Base-by-base conservation (phyloP, 2,888 invertebrate species). In the Drosophila melanosoma region DNA sequence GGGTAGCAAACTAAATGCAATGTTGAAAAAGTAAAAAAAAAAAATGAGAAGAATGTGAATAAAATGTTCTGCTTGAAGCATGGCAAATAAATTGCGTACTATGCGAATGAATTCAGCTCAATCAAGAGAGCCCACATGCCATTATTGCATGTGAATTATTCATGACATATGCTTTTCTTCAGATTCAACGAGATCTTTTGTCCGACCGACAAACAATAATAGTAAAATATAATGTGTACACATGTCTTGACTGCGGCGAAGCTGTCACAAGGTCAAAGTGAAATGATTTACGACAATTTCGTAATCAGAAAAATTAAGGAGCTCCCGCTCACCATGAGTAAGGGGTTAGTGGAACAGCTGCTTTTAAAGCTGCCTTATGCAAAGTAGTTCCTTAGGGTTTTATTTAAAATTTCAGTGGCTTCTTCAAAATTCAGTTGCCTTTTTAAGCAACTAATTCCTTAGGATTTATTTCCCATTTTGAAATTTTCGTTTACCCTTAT, bases 101-200 rank as follows among this genome's bases (percentile, higher is more conserved):
- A 81, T 82, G 82, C 91, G 71, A 84, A 90, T 82, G 69, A 86
- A 91, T 90, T 84, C 84, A 83, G 79, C 77, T 73, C 85, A 90
- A 90, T 90, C 79, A 89, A 78, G 61, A 48, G 60, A 35, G 48
- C 15, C 54, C 64, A 69, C 49, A 40, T 51, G 42, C 33, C 53
- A 65, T 57, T 59, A 36, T 58, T 62, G 49, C 35, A 52, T 69
- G 51, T 65, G 49, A 61, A 74, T 74, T 69, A 69, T 69, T 65
- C 58, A 68, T 68, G 64, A 8, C 56, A 54, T 60, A 6, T 42
- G 60, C 45, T 49, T 75, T 62, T 75, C 65, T 49, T 66, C 40
- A 52, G 42, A 57, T 48, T 63, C 62, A 66, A 64, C 72, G 52
- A 65, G 69, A 66, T 73, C 76, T 67, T 68, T 71, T 65, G 51